These are phyloP conservation scores for Caenorhabditis zanzibari DNA, from an alignment of 2,888 invertebrate species.

Conservation along the genomic window DNA sequence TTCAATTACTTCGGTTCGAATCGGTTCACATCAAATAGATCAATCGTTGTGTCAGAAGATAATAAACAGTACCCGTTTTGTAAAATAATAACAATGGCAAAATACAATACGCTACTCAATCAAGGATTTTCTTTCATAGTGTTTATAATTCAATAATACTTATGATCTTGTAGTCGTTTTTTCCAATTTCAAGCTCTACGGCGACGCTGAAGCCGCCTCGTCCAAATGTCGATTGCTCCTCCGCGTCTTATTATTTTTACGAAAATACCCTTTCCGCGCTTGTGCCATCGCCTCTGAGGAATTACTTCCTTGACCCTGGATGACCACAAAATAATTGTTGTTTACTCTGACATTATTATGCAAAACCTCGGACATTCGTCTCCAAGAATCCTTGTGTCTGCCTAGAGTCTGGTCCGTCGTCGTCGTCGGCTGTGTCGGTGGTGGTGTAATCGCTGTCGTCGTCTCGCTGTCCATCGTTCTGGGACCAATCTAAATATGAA, in stretches of 20 bases:
- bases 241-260: slow-evolving; percentile 64
- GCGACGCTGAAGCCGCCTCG: slow-evolving; percentile 35
- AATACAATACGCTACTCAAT: too few relatives aligned
- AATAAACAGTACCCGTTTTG: slow-evolving; percentile 24
- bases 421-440: not conserved
- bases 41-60: slow-evolving; percentile 18
- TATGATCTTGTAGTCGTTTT: slow-evolving; percentile 25
- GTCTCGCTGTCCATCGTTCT: slow-evolving; percentile 25
- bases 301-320: slow-evolving; percentile 67
- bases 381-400: slow-evolving; percentile 42
- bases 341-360: slow-evolving; percentile 47
- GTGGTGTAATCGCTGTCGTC: slow-evolving; percentile 16
- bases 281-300: slow-evolving; percentile 50
- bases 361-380: slow-evolving; percentile 66
- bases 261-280: slow-evolving; percentile 62
- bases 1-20: not conserved
- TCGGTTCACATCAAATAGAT: slow-evolving; percentile 23
- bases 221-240: slow-evolving; percentile 62
- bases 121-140: too few relatives aligned
- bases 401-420: slow-evolving; percentile 29
- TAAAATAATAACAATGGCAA: not conserved
- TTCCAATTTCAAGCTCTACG: slow-evolving; percentile 26
- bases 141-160: slow-evolving; percentile 34
- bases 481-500: slow-evolving; percentile 54
- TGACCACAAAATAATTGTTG: slow-evolving; percentile 61